Base-by-base conservation (phyloP, 2,113 vertebrate genomes). In the Sinosuthora webbiana region DNA sequence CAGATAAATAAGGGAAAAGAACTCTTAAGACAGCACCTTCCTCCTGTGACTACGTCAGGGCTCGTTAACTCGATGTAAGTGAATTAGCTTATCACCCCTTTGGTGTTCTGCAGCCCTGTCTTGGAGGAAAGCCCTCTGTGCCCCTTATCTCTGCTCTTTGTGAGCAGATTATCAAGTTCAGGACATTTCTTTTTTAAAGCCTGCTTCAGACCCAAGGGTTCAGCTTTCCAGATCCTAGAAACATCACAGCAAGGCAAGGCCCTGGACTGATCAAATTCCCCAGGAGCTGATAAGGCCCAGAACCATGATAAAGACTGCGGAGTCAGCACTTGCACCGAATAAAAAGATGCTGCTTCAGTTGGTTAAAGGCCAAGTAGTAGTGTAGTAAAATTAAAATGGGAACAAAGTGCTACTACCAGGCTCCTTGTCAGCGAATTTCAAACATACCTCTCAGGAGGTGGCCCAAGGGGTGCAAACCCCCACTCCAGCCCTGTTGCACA, bases 321-420 rank as follows among this genome's bases (percentile, higher is more conserved):
- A 93, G 90, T 97, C 97, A 97, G 97, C 97, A 95, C 35, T 96
- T 64, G 25, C 81, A 88, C 69, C 15, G 0, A 95, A 10, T 13
- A 28, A 49, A 49, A 89, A 96, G 97, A 95, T 94, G 97, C 97
- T 96, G 93, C 89, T 85, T 97, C 97, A 98, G 94, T 50, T 75
- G 94, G 97, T 97, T 78, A 90, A 94, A 93, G 95, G 92, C 92
- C 97, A 96, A 95, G 85, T 50, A 91, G 91, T 94, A 90, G 87
- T 45, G 93, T 96, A 93, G 90, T 95, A 97, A 97, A 97, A 97
- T 96, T 53, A 67, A 97, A 88, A 82, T 49, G 77, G 90, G 94
- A 96, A 93, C 96, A 97, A 97, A 98, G 94, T 90, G 91, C 94
- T 85, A 82, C 23, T 13, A 91, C n/a, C 62, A 82, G 83, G 47